A percentile compares a stretch with the other conserved stretches of the same genome.
These are phyloP conservation scores for Trichechus manatus DNA, from an alignment of 2,113 vertebrate genomes.

Conservation along the genomic window DNA sequence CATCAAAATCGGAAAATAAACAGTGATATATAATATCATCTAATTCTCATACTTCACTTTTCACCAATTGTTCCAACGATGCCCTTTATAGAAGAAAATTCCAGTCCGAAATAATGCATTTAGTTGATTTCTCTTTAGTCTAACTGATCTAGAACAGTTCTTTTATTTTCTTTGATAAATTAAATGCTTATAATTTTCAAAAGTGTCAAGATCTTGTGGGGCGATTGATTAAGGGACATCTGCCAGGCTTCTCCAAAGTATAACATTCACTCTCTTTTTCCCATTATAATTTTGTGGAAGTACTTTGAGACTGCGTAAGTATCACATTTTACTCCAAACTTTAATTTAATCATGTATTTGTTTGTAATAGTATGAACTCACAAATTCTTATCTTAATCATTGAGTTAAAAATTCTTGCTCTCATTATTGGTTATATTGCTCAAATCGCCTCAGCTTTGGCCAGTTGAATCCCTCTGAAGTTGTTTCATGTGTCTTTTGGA, in stretches of 20 bases:
- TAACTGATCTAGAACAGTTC: neutral
- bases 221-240: neutral
- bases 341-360: neutral
- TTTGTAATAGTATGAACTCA: neutral
- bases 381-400: neutral
- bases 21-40: too few relatives aligned
- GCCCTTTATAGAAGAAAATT: neutral
- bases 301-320: neutral
- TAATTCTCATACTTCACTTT: neutral
- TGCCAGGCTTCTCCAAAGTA: neutral
- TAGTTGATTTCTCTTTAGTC: neutral
- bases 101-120: neutral
- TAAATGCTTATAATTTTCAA: too few relatives aligned
- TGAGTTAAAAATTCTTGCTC: neutral
- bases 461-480: neutral
- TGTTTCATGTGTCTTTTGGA: neutral
- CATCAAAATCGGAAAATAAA: neutral
- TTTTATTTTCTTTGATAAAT: neutral
- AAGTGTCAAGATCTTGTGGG: too few relatives aligned
- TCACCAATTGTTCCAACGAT: neutral
- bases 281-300: neutral
- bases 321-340: neutral
- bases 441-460: neutral
- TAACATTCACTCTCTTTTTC: neutral
- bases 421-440: neutral